Percentiles rank a stretch among this genome's conserved stretches.
These are phyloP conservation scores for Poeciliopsis occidentalis DNA, from an alignment of 2,113 vertebrate species.

Conservation along the genomic window DNA sequence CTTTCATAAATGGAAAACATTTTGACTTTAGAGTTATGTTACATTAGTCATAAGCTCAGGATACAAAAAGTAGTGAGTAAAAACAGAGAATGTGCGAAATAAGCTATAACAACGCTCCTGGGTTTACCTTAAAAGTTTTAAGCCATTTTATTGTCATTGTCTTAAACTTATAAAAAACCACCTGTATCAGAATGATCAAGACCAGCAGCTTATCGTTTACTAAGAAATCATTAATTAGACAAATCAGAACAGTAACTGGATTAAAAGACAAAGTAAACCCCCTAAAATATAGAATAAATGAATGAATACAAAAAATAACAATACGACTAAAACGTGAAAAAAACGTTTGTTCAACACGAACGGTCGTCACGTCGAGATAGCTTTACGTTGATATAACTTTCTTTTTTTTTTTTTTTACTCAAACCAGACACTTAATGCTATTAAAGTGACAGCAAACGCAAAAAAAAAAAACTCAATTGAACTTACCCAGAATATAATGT, in stretches of 20 bases:
- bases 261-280: not conserved
- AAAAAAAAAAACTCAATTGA: not conserved
- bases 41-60: no score
- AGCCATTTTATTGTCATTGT: no score
- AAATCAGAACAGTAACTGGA: not conserved
- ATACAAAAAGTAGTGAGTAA: not conserved
- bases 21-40: no score
- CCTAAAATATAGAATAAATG: not conserved
- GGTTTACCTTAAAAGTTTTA: not conserved
- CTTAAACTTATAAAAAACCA: not conserved
- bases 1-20: no score
- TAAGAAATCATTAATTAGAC: not conserved
- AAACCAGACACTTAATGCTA: not conserved
- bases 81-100: not conserved
- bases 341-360: not conserved
- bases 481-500: slow-evolving; percentile 84
- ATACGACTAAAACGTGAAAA: rapidly evolving
- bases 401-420: not conserved
- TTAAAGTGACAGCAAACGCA: not conserved
- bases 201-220: not conserved
- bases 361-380: slow-evolving; percentile 2
- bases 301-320: not conserved
- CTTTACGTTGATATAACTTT: not conserved
- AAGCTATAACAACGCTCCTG: not conserved
- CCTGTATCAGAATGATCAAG: not conserved